A percentile compares a stretch with the other conserved stretches of the same genome.
Evolutionary conservation across 30 jellyfish, hydroid and myxozoan species (phyloP).

Genomic region (Nemopilema nomurai): DNA sequence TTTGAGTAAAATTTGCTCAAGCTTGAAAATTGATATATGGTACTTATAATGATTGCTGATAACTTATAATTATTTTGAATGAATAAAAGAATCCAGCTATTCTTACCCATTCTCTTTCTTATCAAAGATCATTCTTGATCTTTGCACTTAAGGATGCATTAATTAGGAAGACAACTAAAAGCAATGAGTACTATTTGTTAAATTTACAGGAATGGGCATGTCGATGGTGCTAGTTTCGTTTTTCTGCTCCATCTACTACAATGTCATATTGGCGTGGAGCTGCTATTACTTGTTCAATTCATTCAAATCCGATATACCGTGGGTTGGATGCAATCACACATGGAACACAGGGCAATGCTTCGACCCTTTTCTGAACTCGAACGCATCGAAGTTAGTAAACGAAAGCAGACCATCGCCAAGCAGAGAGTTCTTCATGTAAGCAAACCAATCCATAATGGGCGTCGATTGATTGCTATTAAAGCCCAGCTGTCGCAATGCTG

Average conservation of each 20-base stretch:
- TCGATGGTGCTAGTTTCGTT: constrained; percentile 85
- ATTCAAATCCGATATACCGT: constrained; percentile 69
- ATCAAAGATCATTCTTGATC: neutral
- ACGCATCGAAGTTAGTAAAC: neutral
- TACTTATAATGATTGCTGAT: no score
- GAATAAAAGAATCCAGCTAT: no score
- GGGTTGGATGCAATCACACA: constrained; percentile 85
- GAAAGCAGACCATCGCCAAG: constrained; percentile 75
- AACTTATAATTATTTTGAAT: no score
- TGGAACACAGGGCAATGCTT: constrained; percentile 78
- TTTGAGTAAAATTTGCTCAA: neutral
- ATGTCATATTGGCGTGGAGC: constrained; percentile 95
- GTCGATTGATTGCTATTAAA: neutral
- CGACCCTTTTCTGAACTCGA: constrained; percentile 36
- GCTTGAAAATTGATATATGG: no score
- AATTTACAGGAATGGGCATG: constrained; percentile 75
- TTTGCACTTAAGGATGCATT: no score
- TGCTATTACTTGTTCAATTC: constrained; percentile 78
- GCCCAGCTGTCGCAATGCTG: no score
- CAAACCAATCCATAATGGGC: neutral
- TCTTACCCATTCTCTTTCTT: neutral
- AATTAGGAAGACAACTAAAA: no score
- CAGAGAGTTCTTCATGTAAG: constrained; percentile 80
- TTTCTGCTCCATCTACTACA: constrained; percentile 81
- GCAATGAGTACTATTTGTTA: no score